Evolutionary conservation across 2,113 vertebrate species (phyloP).

Genomic region (Mastomys coucha): DNA sequence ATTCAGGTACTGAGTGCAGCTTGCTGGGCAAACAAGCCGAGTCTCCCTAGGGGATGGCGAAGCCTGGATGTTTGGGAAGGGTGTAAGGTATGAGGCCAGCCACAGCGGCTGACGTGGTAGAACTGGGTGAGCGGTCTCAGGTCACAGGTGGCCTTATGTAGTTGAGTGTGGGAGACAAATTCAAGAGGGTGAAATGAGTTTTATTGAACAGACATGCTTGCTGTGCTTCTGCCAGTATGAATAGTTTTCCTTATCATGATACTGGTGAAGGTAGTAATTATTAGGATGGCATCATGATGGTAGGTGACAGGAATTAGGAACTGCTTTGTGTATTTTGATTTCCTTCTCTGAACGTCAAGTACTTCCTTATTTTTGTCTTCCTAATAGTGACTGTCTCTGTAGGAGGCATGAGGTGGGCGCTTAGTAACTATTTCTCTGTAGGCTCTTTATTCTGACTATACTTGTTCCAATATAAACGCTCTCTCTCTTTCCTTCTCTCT

Average conservation of each 20-base stretch:
- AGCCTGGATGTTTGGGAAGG: neutral
- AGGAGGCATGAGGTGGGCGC: neutral
- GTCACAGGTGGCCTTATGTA: neutral
- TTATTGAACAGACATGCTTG: neutral
- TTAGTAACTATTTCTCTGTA: neutral
- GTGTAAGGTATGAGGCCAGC: neutral
- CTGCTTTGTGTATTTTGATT: conserved; percentile 39
- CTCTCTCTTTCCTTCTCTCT: no score
- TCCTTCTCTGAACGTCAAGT: conserved; percentile 47
- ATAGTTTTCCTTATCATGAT: conserved; percentile 48
- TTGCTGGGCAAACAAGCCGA: conserved; percentile 66
- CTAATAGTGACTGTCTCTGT: neutral
- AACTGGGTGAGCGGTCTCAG: neutral
- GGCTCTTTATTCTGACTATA: neutral
- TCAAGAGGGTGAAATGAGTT: neutral
- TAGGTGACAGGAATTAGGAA: conserved; percentile 10
- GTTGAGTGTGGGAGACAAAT: conserved; percentile 26
- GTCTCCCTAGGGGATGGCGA: neutral
- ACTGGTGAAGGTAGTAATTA: conserved; percentile 45
- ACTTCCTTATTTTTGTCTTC: conserved; percentile 29
- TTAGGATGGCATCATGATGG: neutral
- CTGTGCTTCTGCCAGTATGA: neutral
- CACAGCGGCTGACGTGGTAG: neutral
- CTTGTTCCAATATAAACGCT: neutral
- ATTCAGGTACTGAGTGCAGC: conserved; percentile 58